phyloP scores from a whole-genome alignment of 2,113 vertebrate genomes.

The Accipiter cooperii region DNA sequence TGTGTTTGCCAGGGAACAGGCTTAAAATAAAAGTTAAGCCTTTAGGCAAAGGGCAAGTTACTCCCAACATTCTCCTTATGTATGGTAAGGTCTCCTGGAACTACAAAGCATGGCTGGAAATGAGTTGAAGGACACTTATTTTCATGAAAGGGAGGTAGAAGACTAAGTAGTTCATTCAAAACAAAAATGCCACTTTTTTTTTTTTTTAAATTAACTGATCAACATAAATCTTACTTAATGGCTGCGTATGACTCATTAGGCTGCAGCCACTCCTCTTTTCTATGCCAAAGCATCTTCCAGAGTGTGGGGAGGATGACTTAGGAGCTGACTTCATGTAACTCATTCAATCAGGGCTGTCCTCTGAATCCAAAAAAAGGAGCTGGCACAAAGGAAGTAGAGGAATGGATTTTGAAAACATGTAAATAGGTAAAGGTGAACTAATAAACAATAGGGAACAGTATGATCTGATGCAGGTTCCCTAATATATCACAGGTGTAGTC shows the following conservation, averaged over 20 bases:
- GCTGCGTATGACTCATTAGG: background rate
- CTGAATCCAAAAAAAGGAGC: background rate
- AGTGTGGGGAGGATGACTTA: background rate
- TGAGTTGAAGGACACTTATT: background rate
- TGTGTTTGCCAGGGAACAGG: background rate
- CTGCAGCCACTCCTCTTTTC: background rate
- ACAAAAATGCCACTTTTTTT: background rate
- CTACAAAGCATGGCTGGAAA: background rate
- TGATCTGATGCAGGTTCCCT: background rate
- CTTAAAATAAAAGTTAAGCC: background rate
- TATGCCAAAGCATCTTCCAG: background rate
- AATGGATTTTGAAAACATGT: background rate
- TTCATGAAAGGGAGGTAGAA: background rate
- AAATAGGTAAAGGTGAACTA: background rate
- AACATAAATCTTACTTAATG: background rate
- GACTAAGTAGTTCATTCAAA: background rate
- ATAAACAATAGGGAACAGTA: background rate
- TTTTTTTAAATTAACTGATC: background rate
- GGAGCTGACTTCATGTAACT: background rate
- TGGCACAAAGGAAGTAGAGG: background rate
- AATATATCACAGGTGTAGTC: background rate
- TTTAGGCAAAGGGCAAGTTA: background rate
- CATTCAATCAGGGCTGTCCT: background rate
- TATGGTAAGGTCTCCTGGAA: background rate
- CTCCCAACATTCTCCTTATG: background rate